Evolutionary conservation across 2,113 vertebrate genomes (phyloP), one percentile per base, ranked within the genome.

Genomic region (Malurus elegans): DNA sequence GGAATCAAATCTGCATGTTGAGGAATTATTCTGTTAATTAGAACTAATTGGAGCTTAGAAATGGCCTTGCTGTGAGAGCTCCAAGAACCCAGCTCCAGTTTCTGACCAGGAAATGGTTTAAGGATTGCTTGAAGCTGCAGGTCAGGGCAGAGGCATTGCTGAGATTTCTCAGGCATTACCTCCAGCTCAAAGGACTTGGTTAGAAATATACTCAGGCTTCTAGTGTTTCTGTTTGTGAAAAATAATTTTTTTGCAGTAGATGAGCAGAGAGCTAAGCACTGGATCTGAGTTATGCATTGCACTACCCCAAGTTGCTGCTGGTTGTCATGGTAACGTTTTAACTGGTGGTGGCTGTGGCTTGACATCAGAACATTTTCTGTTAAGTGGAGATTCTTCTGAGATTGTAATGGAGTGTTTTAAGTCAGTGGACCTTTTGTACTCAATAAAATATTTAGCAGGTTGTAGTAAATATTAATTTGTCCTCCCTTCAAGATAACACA

Each of bases 301-400:
- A 4, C 80, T 79, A 29, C 32, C 45, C 82, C 4, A 83, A 95
- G 89, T 86, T 91, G 69, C 90, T 91, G 50, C 44, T 23, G 23
- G 94, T 97, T 96, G 95, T 88, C 91, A 94, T 89, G 94, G 95
- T 34, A 96, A 97, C 88, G 13, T 72, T 95, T 95, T 58, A 4
- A 94, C 94, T 89, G 89, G 84, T 92, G 94, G 78, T 66, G 69
- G 31, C 38, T 88, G 65, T 94, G 92, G n/a, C 79, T 83, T 95
- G 91, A 84, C 88, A 92, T 85, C 28, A 73, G 79, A 81, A 80
- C 42, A 4, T 86, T 89, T 75, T 57, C 82, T 80, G 50, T 86
- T 86, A 92, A 92, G 67, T 87, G 84, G 89, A 79, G 57, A 56
- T 66, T 54, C 56, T 92, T 48, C 80, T 69, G 48, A 92, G 58